phyloP scores from a whole-genome alignment of 2,888 invertebrate genomes.

The Cheilosia scutellata region DNA sequence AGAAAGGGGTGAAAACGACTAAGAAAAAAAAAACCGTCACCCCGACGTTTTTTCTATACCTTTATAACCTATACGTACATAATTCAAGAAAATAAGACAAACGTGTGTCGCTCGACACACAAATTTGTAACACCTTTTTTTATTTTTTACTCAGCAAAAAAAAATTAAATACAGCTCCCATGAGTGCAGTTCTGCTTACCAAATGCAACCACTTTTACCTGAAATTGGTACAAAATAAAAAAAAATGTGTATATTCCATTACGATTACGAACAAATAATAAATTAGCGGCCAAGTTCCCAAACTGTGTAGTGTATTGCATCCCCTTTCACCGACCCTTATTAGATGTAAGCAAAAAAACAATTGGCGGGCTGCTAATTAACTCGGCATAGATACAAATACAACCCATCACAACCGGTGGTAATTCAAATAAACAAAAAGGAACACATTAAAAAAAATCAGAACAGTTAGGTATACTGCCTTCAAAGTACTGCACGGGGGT shows the following conservation, averaged over 20 bases:
- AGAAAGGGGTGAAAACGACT: constrained; percentile 27
- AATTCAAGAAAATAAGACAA: constrained; percentile 5
- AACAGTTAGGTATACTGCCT: constrained; percentile 37
- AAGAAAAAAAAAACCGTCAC: constrained; percentile 37
- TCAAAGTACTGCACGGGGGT: constrained; percentile 44
- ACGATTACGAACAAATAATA: constrained; percentile 42
- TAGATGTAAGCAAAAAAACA: constrained; percentile 8
- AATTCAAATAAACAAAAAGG: constrained; percentile 25
- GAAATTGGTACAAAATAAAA: constrained; percentile 7
- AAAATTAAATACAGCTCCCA: constrained; percentile 18
- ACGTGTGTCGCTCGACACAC: constrained; percentile 40
- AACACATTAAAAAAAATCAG: constrained; percentile 31
- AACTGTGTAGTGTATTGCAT: constrained; percentile 14
- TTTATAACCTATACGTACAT: neutral
- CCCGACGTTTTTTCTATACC: constrained; percentile 13
- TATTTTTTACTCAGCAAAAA: neutral
- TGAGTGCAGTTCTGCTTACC: constrained; percentile 18
- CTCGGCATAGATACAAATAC: constrained; percentile 27
- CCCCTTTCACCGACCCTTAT: neutral
- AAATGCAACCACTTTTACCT: constrained; percentile 25
- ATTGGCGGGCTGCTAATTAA: constrained; percentile 50
- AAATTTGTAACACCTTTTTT: constrained; percentile 58
- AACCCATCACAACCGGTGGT: constrained; percentile 21
- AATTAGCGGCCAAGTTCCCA: constrained; percentile 41
- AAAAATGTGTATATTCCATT: constrained; percentile 18